A percentile compares a stretch with the other conserved stretches of the same genome.
Evolutionary conservation across 2,113 vertebrate genomes (phyloP).

Genomic region (Oreamnos americanus): DNA sequence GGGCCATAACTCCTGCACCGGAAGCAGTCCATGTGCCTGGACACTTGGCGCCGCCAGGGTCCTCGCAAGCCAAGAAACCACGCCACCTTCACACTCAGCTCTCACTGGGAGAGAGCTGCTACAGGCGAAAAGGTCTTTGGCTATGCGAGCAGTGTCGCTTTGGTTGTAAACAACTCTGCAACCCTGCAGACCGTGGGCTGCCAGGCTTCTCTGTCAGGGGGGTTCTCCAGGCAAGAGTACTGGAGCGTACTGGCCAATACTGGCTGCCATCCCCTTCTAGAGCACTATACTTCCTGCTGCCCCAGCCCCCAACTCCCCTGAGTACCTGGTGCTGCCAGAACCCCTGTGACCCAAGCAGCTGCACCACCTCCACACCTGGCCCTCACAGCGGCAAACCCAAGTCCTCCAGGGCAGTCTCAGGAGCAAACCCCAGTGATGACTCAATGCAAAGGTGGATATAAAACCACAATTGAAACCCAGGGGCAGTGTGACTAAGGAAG

Average conservation of each 20-base stretch:
- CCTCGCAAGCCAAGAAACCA: not conserved
- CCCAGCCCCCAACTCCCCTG: not conserved
- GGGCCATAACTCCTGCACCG: not conserved
- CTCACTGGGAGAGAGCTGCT: not conserved
- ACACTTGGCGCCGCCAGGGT: not conserved
- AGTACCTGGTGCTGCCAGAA: not conserved
- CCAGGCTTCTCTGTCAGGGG: not conserved
- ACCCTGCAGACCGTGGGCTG: not conserved
- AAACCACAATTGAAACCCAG: not conserved
- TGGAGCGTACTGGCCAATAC: not conserved
- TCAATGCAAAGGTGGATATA: not conserved
- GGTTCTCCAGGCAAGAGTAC: not conserved
- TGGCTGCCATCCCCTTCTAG: not conserved
- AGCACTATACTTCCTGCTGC: not conserved
- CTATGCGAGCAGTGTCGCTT: rapidly evolving
- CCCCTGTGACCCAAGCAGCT: not conserved
- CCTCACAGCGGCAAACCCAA: not conserved
- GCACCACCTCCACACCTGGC: not conserved
- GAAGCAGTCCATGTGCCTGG: not conserved
- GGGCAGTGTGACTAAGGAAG: not conserved
- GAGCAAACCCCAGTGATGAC: not conserved
- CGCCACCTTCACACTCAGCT: not conserved
- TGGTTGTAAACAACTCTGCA: not conserved
- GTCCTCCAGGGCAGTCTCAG: not conserved
- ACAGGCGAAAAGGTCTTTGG: not conserved